A percentile compares a stretch with the other conserved stretches of the same genome.
Conservation (phyloP, 2,888 invertebrate genomes). For the Agrilus biguttatus region DNA sequence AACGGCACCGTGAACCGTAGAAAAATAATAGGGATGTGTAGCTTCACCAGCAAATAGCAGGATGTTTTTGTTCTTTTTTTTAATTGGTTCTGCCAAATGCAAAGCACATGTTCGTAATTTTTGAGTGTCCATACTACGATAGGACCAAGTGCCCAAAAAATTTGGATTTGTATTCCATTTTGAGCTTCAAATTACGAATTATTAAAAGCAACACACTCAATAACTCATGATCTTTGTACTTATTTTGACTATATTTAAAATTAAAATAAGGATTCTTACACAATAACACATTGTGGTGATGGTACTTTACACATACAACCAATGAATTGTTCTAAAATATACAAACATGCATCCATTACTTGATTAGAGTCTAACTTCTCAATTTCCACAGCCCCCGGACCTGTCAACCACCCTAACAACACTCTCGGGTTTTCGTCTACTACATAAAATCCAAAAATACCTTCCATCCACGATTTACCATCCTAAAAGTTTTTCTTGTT, state of each 20-base stretch:
- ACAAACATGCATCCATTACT: conserved; percentile 36
- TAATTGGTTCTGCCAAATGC: conserved; percentile 44
- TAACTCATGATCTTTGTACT: neutral
- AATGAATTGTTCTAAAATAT: conserved; percentile 39
- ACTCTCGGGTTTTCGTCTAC: conserved; percentile 46
- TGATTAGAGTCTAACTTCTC: conserved; percentile 43
- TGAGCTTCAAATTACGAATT: conserved; percentile 36
- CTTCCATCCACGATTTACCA: conserved; percentile 44
- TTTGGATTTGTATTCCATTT: conserved; percentile 55
- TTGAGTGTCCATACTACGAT: conserved; percentile 38
- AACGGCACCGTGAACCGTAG: conserved; percentile 41
- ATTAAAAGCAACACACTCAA: neutral
- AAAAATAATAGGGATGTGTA: conserved; percentile 32
- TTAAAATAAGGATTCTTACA: conserved; percentile 14
- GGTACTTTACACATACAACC: conserved; percentile 35
- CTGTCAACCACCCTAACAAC: conserved; percentile 58
- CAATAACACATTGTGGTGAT: conserved; percentile 25
- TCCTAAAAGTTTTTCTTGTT: conserved; percentile 15
- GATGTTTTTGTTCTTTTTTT: conserved; percentile 31
- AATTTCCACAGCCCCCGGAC: conserved; percentile 43
- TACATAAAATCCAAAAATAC: conserved; percentile 52
- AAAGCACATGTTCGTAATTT: conserved; percentile 33
- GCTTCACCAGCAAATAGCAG: conserved; percentile 51
- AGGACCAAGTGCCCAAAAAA: conserved; percentile 59
- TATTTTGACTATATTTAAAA: too few species aligned